Evolutionary conservation across 2,113 vertebrate genomes (phyloP), one percentile per base, ranked within the genome.

Genomic region (Alethe diademata): DNA sequence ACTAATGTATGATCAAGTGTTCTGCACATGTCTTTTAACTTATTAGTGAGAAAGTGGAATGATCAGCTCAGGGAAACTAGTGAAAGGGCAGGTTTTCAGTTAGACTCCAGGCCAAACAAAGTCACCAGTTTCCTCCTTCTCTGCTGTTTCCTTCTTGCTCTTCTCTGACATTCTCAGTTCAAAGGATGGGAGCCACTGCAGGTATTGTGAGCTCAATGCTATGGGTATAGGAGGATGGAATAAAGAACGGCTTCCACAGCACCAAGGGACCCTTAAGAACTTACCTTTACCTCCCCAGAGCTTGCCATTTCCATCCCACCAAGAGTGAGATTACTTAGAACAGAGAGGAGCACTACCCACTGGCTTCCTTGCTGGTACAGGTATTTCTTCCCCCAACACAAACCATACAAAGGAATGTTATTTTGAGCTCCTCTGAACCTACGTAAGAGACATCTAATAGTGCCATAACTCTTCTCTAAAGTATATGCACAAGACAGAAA

Each of bases 401-500:
- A 76, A 76, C 56, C 38, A 64, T 19, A 76, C 40, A 67, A 76
- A 79, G 28, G 28, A 75, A 83, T 35, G 43, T 28, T 75, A 62
- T 29, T 92, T 56, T 15, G 4, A 76, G 64, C 19, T 88, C 65
- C 26, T 92, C 45, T 83, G 85, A 93, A 74, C 64, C 80, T 74
- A 26, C 9, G 22, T 50, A 73, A 88, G 43, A 80, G 54, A 73
- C 4, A 66, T 45, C 20, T 42, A 66, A 33, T 33, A 73, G 35
- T 51, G 38, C 78, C 67, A 83, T 11, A 88, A 60, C 38, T 81
- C 51, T 79, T 72, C 65, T 58, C 74, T 80, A 38, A 92, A 92
- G 71, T 58, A 88, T 33, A 73, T 40, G 24, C 35, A 58, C 1
- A 3, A 88, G 58, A 93, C 8, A 42, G 80, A 96, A 95, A 54